Percentiles rank a stretch among this genome's conserved stretches.
phyloP scores from a whole-genome alignment of 2,888 invertebrate genomes.

The Mimumesa dahlbomi region DNA sequence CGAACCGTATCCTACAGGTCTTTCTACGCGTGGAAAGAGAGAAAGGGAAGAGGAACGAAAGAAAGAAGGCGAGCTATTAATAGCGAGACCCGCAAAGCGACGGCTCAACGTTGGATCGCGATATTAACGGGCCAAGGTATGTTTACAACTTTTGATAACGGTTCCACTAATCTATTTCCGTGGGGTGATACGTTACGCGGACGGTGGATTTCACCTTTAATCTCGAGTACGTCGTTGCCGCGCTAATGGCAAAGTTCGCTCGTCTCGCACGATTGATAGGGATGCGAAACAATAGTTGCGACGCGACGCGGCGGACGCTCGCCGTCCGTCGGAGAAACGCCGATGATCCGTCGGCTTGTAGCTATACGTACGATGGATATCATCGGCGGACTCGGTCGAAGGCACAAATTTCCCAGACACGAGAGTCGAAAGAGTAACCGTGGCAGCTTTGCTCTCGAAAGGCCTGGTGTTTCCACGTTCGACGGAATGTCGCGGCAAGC shows the following conservation, averaged over 20 bases:
- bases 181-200: conserved; percentile 62
- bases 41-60: conserved; percentile 15
- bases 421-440: too few species aligned
- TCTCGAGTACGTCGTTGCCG: conserved; percentile 11
- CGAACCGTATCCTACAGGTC: conserved; percentile 13
- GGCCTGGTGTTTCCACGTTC: too few species aligned
- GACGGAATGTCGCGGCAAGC: background rate
- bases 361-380: too few species aligned
- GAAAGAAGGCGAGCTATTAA: conserved; percentile 50
- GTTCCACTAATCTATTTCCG: conserved; percentile 64
- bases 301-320: conserved; percentile 16
- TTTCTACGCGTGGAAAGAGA: conserved; percentile 23
- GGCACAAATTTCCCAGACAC: too few species aligned
- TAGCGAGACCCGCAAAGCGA: conserved; percentile 44
- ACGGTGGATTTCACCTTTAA: conserved; percentile 48
- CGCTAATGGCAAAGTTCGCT: conserved; percentile 65
- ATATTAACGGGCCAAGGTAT: conserved; percentile 60
- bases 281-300: conserved; percentile 54
- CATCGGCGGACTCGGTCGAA: too few species aligned
- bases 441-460: too few species aligned
- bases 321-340: conserved; percentile 26
- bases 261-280: conserved; percentile 19
- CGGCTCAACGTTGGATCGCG: conserved; percentile 39
- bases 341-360: conserved; percentile 57
- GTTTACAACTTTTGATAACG: conserved; percentile 65